Base-by-base conservation (phyloP, 1,140 invertebrate species). In the Geopemphigus sp. region DNA sequence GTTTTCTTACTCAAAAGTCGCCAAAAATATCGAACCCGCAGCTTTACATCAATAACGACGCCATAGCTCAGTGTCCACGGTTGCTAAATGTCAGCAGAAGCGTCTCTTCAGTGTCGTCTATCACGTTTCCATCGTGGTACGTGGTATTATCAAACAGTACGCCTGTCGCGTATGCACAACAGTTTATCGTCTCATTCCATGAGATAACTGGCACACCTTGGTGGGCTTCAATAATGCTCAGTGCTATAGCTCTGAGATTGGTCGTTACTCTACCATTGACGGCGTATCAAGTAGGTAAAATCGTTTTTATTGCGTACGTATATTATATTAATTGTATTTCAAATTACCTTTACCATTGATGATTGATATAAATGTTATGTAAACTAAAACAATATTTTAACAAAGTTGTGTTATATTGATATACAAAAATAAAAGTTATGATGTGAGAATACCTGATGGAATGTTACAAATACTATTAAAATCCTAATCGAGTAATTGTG, bases 171-270 rank as follows among this genome's bases (percentile, higher is more conserved):
- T 87, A 87, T 80, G 86, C 89, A 59, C 92, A 94, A 86, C 88
- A 92, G 80, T 87, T 87, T 29, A 84, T 94, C 29, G 83, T 91
- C 61, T 84, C 86, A 78, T 85, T 94, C 47, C 94, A 96, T 85
- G 89, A 91, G 80, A 83, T 84, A 10, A 89, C 89, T 10, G 92
- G 92, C 8, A 84, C 95, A 26, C 91, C 93, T 59, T 96, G 94
- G 94, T 95, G 94, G 92, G 88, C 89, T 1, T 89, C 91, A 19
- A 93, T 96, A 80, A 83, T 93, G 5, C 81, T 92, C 1, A 88
- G 90, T 14, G 94, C 94, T 12, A 83, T 93, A 73, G 78, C 90
- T 11, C 84, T 93, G 57, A 87, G 93, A 83, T 85, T 87, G 17
- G 47, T 86, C 19, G 86, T 95, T 64, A 94, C 93, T 22, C 83